Evolutionary conservation across 2,888 invertebrate species (phyloP), one percentile per base, ranked within the genome.

Genomic region (Stictocephala bisonia): DNA sequence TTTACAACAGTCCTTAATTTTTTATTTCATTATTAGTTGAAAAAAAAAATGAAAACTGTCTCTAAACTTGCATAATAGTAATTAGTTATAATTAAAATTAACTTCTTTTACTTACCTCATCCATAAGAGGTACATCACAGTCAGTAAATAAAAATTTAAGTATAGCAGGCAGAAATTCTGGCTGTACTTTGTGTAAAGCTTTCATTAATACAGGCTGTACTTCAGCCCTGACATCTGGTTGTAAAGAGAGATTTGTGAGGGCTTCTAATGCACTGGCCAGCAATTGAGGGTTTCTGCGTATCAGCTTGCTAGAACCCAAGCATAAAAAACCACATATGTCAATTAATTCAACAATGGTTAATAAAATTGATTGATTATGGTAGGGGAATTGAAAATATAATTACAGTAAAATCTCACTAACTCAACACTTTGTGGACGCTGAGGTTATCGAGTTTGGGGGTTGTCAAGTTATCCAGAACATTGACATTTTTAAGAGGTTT

Each of bases 261-360:
- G 91, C 90, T 75, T 91, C 90, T 74, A 93, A 84, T 79, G 91
- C 87, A 24, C 89, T 88, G 29, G 87, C 88, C 22, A 88, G 88
- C 29, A 92, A 83, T 56, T 88, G 86, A 76, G 85, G 83, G 76
- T 88, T 88, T 24, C 41, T 60, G 77, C 86, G 87, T 77, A 92
- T 83, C 67, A 91, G 85, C 81, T 88, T 86, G 80, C 87, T 86
- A 40, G 0, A 27, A 58, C 24, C 56, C 11, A 22, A 24, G 29
- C n/a, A 18, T 26, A 24, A 7, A 7, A 20, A 35, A 58, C 31
- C 22, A 6, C 51, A 29, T 4, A 7, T 9, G 11, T 11, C 6
- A 9, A 31, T 31, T 31, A 11, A n/a, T n/a, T n/a, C n/a, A n/a
- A n/a, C n/a, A n/a, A n/a, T n/a, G n/a, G n/a, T n/a, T n/a, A n/a